Evolutionary conservation across 2,113 vertebrate genomes (phyloP), one percentile per base, ranked within the genome.

Genomic region (Paramisgurnus dabryanus): DNA sequence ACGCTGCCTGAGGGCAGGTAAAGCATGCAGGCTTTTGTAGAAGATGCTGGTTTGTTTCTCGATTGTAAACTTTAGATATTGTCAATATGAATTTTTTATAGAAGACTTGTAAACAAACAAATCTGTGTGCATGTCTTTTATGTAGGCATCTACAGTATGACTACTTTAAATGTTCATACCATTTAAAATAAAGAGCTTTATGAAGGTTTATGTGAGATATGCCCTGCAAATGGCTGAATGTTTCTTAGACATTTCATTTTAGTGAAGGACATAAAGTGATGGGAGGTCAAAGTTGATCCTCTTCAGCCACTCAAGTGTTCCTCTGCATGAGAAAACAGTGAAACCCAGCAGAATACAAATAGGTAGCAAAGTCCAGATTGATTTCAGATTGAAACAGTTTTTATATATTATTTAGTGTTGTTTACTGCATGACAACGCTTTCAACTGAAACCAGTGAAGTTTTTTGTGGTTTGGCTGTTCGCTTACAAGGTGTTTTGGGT

Each of bases 11-110:
- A 60, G 39, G 70, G 55, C 55, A 73, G 39, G 39, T 60, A 73
- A 47, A 34, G 27, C 27, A 57, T 5, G 55, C 45, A 70, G 83
- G 84, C 75, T 70, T 58, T 22, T 7, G n/a, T 27, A 45, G 15
- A 74, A 74, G 6, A 60, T 61, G 40, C 40, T 12, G 40, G 55
- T 22, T 73, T 60, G 55, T 57, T 72, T n/a, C n/a, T 60, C 22
- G 40, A 45, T 60, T 45, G 13, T 5, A 43, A 45, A 18, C 17
- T 10, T 50, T 5, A 13, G 3, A 53, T 13, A 53, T 53, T 53
- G 12, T 13, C 13, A 11, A 13, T 15, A 53, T 53, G 50, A 53
- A 50, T 11, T 50, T 50, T 50, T 13, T 13, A 13, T 12, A 10
- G 3, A 50, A 50, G 50, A 11, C 12, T 2, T 53, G 50, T 53